Conservation (phyloP, 2,888 invertebrate species). For the Acanthosepion lycidas region DNA sequence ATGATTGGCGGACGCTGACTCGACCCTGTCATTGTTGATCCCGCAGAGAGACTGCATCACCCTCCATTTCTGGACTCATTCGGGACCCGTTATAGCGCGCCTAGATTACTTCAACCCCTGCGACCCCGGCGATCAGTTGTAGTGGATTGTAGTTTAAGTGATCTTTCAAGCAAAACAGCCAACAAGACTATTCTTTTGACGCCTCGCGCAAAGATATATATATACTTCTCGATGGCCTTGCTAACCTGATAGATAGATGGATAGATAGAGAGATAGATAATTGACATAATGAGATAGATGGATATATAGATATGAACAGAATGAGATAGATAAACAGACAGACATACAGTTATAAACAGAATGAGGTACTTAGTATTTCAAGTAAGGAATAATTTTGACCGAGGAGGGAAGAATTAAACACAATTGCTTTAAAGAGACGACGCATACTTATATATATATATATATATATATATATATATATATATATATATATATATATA, state of each 20-base stretch:
- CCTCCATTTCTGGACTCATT: constrained; percentile 33
- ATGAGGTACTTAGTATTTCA: too few relatives aligned
- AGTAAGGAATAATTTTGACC: too few relatives aligned
- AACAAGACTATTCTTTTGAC: neutral
- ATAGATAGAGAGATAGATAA: neutral
- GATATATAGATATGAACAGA: too few relatives aligned
- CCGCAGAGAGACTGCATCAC: neutral
- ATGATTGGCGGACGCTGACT: constrained; percentile 13
- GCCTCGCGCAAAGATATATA: neutral
- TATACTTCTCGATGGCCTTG: too few relatives aligned
- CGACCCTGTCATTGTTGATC: neutral
- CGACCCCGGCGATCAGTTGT: neutral
- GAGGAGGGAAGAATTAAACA: too few relatives aligned
- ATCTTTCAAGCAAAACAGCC: neutral
- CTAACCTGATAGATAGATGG: neutral
- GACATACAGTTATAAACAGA: too few relatives aligned
- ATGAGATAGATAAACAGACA: too few relatives aligned
- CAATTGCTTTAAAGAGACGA: too few relatives aligned
- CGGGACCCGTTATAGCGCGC: neutral
- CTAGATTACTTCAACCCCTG: neutral
- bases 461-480: too few relatives aligned
- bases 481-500: too few relatives aligned
- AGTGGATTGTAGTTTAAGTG: neutral
- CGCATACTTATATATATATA: too few relatives aligned
- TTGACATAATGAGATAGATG: too few relatives aligned